Evolutionary conservation across 2,888 invertebrate genomes (phyloP).

Genomic region (Loripinus fragilis): DNA sequence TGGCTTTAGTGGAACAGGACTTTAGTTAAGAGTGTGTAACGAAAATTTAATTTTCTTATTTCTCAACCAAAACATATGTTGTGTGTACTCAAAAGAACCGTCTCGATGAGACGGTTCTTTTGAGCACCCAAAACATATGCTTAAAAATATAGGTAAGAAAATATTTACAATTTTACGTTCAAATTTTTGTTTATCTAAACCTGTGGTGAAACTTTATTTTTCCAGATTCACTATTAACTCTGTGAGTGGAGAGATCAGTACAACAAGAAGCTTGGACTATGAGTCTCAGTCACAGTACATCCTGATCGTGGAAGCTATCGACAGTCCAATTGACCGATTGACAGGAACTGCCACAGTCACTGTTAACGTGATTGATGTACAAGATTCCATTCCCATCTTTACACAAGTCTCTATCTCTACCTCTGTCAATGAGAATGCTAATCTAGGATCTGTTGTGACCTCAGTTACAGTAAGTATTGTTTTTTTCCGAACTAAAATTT

Average conservation of each 20-base stretch:
- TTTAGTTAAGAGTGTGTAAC: too few relatives aligned
- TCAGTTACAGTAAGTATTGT: slow-evolving; percentile 58
- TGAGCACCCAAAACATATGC: too few relatives aligned
- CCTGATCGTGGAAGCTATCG: slow-evolving; percentile 67
- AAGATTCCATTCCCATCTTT: slow-evolving; percentile 78
- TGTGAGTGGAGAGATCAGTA: slow-evolving; percentile 69
- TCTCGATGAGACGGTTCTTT: too few relatives aligned
- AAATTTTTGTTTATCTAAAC: too few relatives aligned
- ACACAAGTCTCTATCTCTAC: slow-evolving; percentile 63
- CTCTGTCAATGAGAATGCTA: slow-evolving; percentile 63
- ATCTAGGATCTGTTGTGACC: slow-evolving; percentile 47
- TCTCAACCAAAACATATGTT: too few relatives aligned
- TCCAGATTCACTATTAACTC: slow-evolving; percentile 69
- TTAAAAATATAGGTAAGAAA: too few relatives aligned
- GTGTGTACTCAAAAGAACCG: too few relatives aligned
- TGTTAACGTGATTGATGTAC: slow-evolving; percentile 72
- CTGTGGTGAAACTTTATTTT: too few relatives aligned
- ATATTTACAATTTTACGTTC: too few relatives aligned
- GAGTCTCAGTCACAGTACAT: slow-evolving; percentile 59
- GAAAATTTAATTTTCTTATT: too few relatives aligned
- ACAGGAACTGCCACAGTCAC: slow-evolving; percentile 72
- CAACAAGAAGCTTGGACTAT: slow-evolving; percentile 65
- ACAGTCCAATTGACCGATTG: slow-evolving; percentile 61
- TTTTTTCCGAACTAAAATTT: too few relatives aligned
- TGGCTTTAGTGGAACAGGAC: too few relatives aligned